Evolutionary conservation across 2,113 vertebrate species (phyloP), one percentile per base, ranked within the genome.

Genomic region (Psittacara wagleri): DNA sequence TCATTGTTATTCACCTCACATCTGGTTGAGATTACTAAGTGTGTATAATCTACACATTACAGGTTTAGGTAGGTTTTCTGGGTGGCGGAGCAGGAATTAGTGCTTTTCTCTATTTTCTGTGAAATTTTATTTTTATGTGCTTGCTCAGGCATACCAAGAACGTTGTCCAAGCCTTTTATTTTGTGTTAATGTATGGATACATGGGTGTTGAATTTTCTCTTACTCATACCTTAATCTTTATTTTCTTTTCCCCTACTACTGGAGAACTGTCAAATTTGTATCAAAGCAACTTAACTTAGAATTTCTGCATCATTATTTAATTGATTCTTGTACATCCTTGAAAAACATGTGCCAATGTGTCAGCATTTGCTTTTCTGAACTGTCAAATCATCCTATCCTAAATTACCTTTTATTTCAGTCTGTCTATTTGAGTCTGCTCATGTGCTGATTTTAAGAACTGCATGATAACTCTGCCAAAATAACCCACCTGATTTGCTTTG

Each of bases 71-170:
- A 31, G 4, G 16, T 31, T 31, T 20, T 35, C 18, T 20, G 19
- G 29, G 17, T 15, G 20, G 0, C 1, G 6, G 4, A 43, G 67
- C 1, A 6, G 9, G 10, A 72, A 49, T 37, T 41, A 46, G 7
- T 39, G 9, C 4, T 62, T 76, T 62, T 67, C 13, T 81, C 18
- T 81, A 3, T 55, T 35, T 9, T 49, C 20, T 68, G 7, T 33
- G 10, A 13, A 35, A 13, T 68, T 78, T 80, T 49, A 22, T 76
- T 46, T 59, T 4, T 19, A 3, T 77, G 10, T 62, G 11, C 16
- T 88, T 64, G 19, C 15, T 66, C 13, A 57, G 41, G 17, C 16
- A 66, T 17, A 29, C 7, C 62, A 57, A 79, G 6, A 85, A 1
- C 12, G n/a, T 44, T 62, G 31, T 14, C 13, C 31, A 55, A 83